These are phyloP conservation scores for Drosophila mimica DNA, from an alignment of 2,888 invertebrate species.

Conservation along the genomic window DNA sequence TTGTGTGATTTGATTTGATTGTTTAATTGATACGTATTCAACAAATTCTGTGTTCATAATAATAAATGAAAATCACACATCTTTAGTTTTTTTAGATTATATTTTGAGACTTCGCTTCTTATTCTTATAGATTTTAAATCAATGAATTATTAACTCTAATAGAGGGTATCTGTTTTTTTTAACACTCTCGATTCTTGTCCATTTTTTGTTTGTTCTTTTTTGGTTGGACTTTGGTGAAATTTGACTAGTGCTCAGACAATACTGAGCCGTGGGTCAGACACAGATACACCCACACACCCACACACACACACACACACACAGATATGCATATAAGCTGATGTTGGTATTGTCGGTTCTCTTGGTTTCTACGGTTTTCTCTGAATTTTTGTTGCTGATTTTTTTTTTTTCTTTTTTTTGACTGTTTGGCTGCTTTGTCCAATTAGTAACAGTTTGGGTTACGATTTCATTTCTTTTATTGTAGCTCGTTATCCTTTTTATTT, in stretches of 20 bases:
- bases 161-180: neutral
- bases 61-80: rapidly evolving
- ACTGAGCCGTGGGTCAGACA: constrained; percentile 36
- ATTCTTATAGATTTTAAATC: neutral
- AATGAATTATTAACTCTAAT: neutral
- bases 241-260: constrained; percentile 61
- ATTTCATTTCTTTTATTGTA: constrained; percentile 81
- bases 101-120: rapidly evolving
- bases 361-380: constrained; percentile 39
- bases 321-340: constrained; percentile 1
- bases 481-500: constrained; percentile 80
- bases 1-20: neutral
- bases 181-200: neutral
- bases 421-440: constrained; percentile 80
- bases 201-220: constrained; percentile 4
- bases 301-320: constrained; percentile 4
- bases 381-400: constrained; percentile 23
- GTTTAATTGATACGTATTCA: neutral
- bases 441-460: constrained; percentile 78
- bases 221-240: constrained; percentile 42
- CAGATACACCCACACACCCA: constrained; percentile 29
- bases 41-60: neutral
- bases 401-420: constrained; percentile 31
- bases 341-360: constrained; percentile 30
- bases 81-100: neutral